Conservation (phyloP, 2,888 invertebrate species). For the Amitus sp. region DNA sequence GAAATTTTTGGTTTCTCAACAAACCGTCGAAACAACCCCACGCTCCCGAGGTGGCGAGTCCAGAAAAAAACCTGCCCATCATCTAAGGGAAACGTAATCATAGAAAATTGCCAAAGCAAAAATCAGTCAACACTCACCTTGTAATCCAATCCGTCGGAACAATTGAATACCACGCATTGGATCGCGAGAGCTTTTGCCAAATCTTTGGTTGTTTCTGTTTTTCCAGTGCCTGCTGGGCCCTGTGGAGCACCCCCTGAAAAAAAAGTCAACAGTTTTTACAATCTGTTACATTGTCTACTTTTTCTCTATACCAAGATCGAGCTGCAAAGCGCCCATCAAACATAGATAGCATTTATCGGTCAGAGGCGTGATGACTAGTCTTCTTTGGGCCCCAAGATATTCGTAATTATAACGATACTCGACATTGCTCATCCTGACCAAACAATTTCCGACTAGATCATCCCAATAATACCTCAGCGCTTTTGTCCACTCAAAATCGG, state of each 20-base stretch:
- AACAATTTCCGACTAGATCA: constrained; percentile 78
- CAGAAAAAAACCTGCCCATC: constrained; percentile 93
- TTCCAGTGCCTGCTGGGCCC: constrained; percentile 89
- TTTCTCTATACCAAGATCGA: constrained; percentile 76
- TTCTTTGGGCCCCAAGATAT: constrained; percentile 87
- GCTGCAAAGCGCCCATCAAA: constrained; percentile 88
- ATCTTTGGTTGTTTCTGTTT: constrained; percentile 92
- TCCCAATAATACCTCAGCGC: constrained; percentile 92
- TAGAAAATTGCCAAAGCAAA: not conserved
- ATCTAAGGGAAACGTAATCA: constrained; percentile 69
- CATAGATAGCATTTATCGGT: constrained; percentile 91
- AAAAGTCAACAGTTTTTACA: too few species aligned
- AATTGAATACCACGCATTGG: constrained; percentile 92
- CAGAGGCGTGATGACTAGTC: constrained; percentile 88
- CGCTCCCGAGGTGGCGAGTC: constrained; percentile 88
- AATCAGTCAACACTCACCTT: constrained; percentile 59
- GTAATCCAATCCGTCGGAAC: constrained; percentile 80
- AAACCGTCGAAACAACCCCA: constrained; percentile 96
- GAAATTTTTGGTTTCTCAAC: too few species aligned
- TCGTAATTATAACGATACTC: constrained; percentile 88
- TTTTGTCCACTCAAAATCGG: constrained; percentile 87
- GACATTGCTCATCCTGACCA: constrained; percentile 87
- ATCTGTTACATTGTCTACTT: too few species aligned
- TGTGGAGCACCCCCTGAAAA: constrained; percentile 86
- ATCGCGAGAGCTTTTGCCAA: constrained; percentile 87